Base-by-base conservation (phyloP, 2,113 vertebrate genomes). In the Axis porcinus region DNA sequence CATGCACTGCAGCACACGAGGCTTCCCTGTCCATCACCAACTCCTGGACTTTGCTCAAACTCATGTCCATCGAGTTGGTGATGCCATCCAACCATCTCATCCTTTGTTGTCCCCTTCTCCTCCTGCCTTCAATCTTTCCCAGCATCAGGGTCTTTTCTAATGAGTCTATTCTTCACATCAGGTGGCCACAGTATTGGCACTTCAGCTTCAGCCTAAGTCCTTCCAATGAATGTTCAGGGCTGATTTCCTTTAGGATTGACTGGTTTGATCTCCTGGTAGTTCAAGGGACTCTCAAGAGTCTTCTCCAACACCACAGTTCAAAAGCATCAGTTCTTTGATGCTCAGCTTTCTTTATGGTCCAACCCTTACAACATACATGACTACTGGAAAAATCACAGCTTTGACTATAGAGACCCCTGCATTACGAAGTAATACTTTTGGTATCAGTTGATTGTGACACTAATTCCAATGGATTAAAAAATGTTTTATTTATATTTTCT, bases 401-500 rank as follows among this genome's bases (percentile, higher is more conserved):
- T 64, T 64, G 15, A 33, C 30, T 64, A 17, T 64, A 90, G 23
- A 64, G 74, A 81, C 45, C 27, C 16, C 58, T 58, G 21, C 15
- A 52, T 92, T 81, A 87, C 12, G 17, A 95, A 96, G 43, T 89
- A 58, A 19, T 19, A 85, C 45, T 67, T 74, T 43, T 54, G 74
- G 62, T 57, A 33, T 82, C 16, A 52, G 19, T 30, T 84, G n/a
- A 57, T 36, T 90, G 36, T 60, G 67, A 85, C 36, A 55, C 5
- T 47, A 40, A 23, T 64, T 36, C 67, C 33, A 62, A 19, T 74
- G 33, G 54, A 89, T 67, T 83, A 16, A 78, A 4, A 93, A 64
- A 83, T 64, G 4, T 6, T 90, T 87, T 45, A 40, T 90, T 95
- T 97, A 36, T 95, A 67, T 92, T 62, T 94, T 94, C 30, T 28